Percentiles rank a stretch among this genome's conserved stretches.
These are phyloP conservation scores for Scaptomyza graminum DNA, from an alignment of 1,140 invertebrate genomes.

Conservation along the genomic window DNA sequence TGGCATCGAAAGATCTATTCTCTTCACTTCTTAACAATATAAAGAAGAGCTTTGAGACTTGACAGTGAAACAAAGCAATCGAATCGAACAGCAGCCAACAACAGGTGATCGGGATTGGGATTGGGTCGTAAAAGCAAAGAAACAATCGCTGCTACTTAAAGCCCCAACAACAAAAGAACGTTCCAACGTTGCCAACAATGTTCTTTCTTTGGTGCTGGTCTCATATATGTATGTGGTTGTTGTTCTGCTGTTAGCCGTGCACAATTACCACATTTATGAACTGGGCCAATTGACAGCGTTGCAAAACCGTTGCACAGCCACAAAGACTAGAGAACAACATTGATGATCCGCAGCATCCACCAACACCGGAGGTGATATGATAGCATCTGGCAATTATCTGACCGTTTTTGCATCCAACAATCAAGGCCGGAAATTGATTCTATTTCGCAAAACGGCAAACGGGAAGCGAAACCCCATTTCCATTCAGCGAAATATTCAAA, in stretches of 20 bases:
- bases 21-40: too few species aligned
- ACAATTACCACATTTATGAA: slow-evolving; percentile 77
- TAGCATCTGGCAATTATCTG: background rate
- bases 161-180: slow-evolving; percentile 44
- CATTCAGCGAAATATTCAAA: slow-evolving; percentile 55
- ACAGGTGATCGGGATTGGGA: slow-evolving; percentile 10
- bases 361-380: slow-evolving; percentile 30
- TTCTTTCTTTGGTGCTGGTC: slow-evolving; percentile 34
- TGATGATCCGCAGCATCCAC: background rate
- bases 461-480: slow-evolving; percentile 48
- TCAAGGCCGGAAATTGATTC: slow-evolving; percentile 62
- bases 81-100: background rate
- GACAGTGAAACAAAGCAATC: too few species aligned
- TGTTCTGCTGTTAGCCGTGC: slow-evolving; percentile 52
- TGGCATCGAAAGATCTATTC: background rate
- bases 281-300: slow-evolving; percentile 67
- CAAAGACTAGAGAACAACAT: background rate
- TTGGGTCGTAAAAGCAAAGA: slow-evolving; percentile 34
- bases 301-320: slow-evolving; percentile 27
- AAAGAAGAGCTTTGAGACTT: too few species aligned
- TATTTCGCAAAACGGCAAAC: slow-evolving; percentile 40
- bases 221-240: too few species aligned
- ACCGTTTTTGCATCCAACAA: slow-evolving; percentile 35
- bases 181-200: slow-evolving; percentile 41
- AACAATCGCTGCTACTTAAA: slow-evolving; percentile 3